Evolutionary conservation across 2,888 invertebrate species (phyloP).

Genomic region (Microplitis deprimator): DNA sequence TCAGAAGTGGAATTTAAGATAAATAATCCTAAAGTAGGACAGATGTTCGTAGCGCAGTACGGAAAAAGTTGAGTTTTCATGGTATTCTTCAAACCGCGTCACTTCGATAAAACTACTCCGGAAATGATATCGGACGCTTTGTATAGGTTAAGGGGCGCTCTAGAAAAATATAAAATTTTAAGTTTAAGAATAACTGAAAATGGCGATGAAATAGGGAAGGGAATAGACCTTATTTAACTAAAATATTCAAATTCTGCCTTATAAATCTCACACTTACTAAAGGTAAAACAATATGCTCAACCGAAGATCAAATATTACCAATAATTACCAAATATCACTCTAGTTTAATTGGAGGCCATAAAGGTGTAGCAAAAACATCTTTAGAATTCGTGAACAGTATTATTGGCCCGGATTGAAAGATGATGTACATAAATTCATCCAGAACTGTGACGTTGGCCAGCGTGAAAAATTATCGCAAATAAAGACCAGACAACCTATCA

Average conservation of each 20-base stretch:
- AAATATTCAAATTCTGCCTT: background rate
- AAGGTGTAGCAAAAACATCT: slow-evolving; percentile 48
- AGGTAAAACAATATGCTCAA: slow-evolving; percentile 20
- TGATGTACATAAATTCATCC: slow-evolving; percentile 43
- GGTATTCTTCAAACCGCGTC: slow-evolving; percentile 7
- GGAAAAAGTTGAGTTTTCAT: slow-evolving; percentile 4
- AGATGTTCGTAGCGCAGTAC: background rate
- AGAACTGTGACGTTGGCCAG: too few species aligned
- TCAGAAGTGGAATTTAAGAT: background rate
- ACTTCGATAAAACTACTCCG: background rate
- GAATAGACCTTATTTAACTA: too few species aligned
- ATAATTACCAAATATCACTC: slow-evolving; percentile 45
- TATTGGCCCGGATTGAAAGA: slow-evolving; percentile 47
- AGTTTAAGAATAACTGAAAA: background rate
- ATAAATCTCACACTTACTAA: slow-evolving; percentile 21
- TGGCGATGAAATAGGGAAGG: background rate
- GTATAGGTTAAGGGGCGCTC: background rate
- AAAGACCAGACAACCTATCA: slow-evolving; percentile 44
- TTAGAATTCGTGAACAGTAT: slow-evolving; percentile 40
- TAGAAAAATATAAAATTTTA: background rate
- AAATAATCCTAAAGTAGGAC: background rate
- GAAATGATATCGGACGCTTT: background rate
- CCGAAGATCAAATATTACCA: background rate
- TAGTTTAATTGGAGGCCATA: slow-evolving; percentile 48
- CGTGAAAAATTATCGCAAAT: background rate